Percentiles rank a stretch among this genome's conserved stretches.
These are phyloP conservation scores for Adelges cooleyi DNA, from an alignment of 1,140 invertebrate species.

Conservation along the genomic window DNA sequence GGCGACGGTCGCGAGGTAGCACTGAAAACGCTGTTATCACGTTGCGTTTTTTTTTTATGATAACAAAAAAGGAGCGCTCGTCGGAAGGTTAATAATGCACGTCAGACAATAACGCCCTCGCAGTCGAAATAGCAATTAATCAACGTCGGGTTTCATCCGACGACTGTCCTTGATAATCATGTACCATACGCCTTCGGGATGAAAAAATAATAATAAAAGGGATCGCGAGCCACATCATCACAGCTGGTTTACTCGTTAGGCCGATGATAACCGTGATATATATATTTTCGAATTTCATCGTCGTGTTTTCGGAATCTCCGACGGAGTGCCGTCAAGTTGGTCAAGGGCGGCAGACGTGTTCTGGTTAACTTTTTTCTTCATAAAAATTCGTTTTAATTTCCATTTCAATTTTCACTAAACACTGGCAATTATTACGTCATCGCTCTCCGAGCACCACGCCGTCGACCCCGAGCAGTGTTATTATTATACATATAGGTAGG, in stretches of 20 bases:
- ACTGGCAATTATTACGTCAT: constrained; percentile 14
- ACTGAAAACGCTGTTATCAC: too few species aligned
- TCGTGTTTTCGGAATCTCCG: constrained; percentile 1
- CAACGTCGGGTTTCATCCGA: not conserved
- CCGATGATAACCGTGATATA: not conserved
- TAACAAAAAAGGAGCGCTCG: too few species aligned
- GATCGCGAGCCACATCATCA: not conserved
- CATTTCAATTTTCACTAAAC: constrained; percentile 22
- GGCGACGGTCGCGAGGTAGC: too few species aligned
- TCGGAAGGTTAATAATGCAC: too few species aligned
- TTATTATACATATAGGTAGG: too few species aligned
- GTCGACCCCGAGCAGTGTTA: constrained; percentile 19
- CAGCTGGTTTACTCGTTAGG: not conserved
- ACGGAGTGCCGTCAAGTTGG: constrained; percentile 6
- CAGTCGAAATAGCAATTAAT: too few species aligned
- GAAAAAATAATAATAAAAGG: too few species aligned
- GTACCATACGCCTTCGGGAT: not conserved
- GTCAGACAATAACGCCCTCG: too few species aligned
- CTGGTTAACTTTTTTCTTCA: constrained; percentile 4
- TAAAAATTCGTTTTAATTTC: constrained; percentile 23
- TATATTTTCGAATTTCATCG: not conserved
- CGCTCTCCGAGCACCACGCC: not conserved
- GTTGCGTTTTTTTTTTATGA: too few species aligned
- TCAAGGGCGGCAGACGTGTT: constrained; percentile 5
- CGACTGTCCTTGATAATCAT: not conserved